phyloP scores from a whole-genome alignment of 1,140 invertebrate genomes.

The Zaprionus vittiger region DNA sequence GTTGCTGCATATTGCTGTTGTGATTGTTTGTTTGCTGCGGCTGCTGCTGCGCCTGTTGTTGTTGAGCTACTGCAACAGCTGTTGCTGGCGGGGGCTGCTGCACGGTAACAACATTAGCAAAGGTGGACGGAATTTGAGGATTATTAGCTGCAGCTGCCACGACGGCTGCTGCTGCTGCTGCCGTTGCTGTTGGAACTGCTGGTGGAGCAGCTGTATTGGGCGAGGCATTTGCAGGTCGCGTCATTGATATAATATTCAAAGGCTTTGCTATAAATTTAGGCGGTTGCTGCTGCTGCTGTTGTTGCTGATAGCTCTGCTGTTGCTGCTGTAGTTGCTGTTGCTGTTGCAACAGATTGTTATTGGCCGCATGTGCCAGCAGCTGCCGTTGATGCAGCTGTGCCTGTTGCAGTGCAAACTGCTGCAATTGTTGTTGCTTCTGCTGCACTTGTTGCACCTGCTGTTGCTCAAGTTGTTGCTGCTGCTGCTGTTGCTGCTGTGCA shows the following conservation, averaged over 20 bases:
- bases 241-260: constrained; percentile 78
- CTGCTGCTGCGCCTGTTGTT: constrained; percentile 39
- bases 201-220: constrained; percentile 62
- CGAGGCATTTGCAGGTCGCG: constrained; percentile 62
- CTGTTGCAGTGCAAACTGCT: constrained; percentile 70
- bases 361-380: constrained; percentile 65
- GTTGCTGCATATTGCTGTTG: constrained; percentile 29
- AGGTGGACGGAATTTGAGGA: constrained; percentile 71
- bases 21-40: constrained; percentile 22
- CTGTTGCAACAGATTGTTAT: constrained; percentile 76
- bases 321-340: constrained; percentile 72
- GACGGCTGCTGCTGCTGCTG: constrained; percentile 48
- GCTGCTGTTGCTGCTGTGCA: constrained; percentile 57
- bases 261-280: constrained; percentile 76
- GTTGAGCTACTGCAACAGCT: constrained; percentile 27
- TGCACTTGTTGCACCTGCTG: constrained; percentile 55
- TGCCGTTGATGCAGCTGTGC: constrained; percentile 70
- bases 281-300: constrained; percentile 61
- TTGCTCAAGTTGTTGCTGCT: constrained; percentile 49
- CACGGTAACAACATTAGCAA: constrained; percentile 66
- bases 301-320: constrained; percentile 81
- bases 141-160: constrained; percentile 46
- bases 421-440: constrained; percentile 75
- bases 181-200: constrained; percentile 49
- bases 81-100: constrained; percentile 49